phyloP scores from a whole-genome alignment of 2,797 vertebrate species.

The Dendrocincla fuliginosa region DNA sequence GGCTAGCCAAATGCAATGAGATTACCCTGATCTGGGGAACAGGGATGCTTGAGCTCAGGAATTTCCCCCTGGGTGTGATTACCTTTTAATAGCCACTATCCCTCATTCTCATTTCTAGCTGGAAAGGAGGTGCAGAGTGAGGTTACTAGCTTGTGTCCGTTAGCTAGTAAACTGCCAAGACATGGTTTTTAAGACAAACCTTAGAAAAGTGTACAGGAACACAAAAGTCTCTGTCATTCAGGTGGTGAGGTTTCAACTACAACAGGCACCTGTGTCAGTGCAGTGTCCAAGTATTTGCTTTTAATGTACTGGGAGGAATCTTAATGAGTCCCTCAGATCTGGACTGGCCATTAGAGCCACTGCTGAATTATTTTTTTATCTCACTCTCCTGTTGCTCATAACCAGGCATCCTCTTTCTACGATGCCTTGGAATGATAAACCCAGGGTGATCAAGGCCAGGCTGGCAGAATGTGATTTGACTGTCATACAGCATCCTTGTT shows the following conservation, averaged over 20 bases:
- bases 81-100: neutral
- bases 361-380: neutral
- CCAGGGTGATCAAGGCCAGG: neutral
- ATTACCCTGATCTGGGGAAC: neutral
- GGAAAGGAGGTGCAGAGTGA: neutral
- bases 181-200: neutral
- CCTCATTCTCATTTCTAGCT: neutral
- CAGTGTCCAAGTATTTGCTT: neutral
- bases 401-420: neutral
- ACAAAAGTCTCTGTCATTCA: neutral
- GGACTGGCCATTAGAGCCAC: neutral
- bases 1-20: neutral
- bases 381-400: neutral
- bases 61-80: constrained; percentile 9
- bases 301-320: neutral
- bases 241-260: neutral
- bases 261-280: neutral
- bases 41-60: neutral
- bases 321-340: neutral
- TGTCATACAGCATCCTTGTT: neutral
- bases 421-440: neutral
- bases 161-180: neutral
- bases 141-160: neutral
- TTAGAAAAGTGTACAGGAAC: neutral
- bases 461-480: neutral